A percentile compares a stretch with the other conserved stretches of the same genome.
phyloP scores from a whole-genome alignment of 2,113 vertebrate species.

The Pan paniscus region DNA sequence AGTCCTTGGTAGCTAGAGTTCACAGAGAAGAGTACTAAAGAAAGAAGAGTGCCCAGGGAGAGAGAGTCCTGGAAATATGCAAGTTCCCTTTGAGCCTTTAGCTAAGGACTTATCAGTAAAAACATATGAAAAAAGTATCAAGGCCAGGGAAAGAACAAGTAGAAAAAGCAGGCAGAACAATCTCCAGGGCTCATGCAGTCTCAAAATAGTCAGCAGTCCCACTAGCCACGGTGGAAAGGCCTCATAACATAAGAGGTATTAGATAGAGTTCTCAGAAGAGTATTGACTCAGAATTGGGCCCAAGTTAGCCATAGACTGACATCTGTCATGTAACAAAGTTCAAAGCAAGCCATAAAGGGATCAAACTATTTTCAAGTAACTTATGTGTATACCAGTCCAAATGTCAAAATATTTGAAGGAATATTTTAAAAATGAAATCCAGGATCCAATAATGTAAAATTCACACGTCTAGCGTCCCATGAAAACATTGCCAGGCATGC shows the following conservation, averaged over 20 bases:
- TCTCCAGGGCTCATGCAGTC: not conserved
- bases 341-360: not conserved
- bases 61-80: not conserved
- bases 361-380: not conserved
- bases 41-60: not conserved
- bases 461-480: not conserved
- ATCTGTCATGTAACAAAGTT: not conserved
- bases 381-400: not conserved
- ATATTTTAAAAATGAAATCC: not conserved
- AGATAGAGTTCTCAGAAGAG: not conserved
- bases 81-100: not conserved
- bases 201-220: not conserved
- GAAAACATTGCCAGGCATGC: not conserved
- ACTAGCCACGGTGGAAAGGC: not conserved
- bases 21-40: not conserved
- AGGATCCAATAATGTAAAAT: not conserved
- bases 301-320: not conserved
- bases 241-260: not conserved
- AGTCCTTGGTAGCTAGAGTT: not conserved
- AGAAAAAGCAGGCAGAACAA: not conserved
- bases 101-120: not conserved
- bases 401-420: not conserved
- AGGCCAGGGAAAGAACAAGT: not conserved
- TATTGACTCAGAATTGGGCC: not conserved
- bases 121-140: not conserved